Evolutionary conservation across 1,140 invertebrate genomes (phyloP).

Genomic region (Drosophila tristis): DNA sequence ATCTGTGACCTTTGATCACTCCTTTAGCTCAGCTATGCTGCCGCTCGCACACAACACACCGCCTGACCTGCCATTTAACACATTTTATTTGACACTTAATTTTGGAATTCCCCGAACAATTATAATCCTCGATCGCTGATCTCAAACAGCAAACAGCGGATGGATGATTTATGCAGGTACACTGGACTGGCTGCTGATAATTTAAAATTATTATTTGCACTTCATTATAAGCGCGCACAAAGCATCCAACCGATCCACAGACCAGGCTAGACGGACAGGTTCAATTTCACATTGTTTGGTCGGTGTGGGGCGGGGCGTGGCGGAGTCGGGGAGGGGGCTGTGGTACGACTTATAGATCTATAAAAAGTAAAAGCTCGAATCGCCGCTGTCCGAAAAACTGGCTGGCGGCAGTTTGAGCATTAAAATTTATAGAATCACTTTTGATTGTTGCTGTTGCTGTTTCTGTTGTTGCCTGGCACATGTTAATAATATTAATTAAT

Average conservation of each 20-base stretch:
- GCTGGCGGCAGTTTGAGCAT: constrained; percentile 38
- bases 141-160: constrained; percentile 61
- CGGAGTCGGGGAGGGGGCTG: too few relatives aligned
- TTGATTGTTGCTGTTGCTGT: constrained; percentile 54
- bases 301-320: neutral
- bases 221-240: constrained; percentile 39
- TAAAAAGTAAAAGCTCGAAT: constrained; percentile 15
- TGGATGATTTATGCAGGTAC: constrained; percentile 1
- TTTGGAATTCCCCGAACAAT: constrained; percentile 27
- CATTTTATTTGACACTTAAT: constrained; percentile 25
- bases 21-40: constrained; percentile 1
- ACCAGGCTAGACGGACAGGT: neutral
- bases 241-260: constrained; percentile 2
- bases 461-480: constrained; percentile 53
- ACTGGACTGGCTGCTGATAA: neutral
- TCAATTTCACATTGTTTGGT: constrained; percentile 7
- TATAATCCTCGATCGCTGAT: constrained; percentile 51
- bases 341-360: constrained; percentile 16
- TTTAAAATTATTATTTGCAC: constrained; percentile 46
- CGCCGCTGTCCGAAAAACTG: constrained; percentile 27
- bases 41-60: neutral
- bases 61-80: constrained; percentile 49
- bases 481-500: constrained; percentile 83
- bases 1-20: neutral
- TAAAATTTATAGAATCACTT: constrained; percentile 75